Conservation (phyloP, 53 echinoderm and acorn worm genomes). For the Paracentrotus lividus region DNA sequence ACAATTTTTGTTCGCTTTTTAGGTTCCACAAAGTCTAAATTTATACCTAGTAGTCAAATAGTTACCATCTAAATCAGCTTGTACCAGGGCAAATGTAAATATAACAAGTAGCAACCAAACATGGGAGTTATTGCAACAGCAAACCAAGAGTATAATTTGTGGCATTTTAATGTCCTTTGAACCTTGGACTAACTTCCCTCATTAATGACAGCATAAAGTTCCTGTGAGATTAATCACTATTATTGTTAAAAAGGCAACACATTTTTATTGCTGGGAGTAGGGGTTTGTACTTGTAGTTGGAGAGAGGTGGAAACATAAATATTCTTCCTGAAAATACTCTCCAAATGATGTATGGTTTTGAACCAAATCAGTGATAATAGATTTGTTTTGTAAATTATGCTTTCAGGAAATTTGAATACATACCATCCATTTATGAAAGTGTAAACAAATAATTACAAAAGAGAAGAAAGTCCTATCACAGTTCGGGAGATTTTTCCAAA, state of each 20-base stretch:
- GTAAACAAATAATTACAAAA: no score
- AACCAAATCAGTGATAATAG: no score
- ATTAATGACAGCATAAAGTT: neutral
- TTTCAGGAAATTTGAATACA: no score
- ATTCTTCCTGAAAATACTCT: no score
- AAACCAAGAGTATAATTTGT: constrained; percentile 3
- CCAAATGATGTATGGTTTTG: neutral
- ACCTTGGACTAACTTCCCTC: constrained; percentile 1
- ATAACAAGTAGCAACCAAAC: constrained; percentile 46
- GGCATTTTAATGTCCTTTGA: constrained; percentile 7
- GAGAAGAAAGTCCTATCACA: no score
- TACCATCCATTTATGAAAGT: no score
- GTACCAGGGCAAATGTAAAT: constrained; percentile 8
- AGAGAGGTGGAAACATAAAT: neutral
- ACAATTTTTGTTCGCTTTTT: neutral
- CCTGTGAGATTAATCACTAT: constrained; percentile 1
- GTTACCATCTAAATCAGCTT: constrained; percentile 47
- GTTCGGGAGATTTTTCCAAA: no score
- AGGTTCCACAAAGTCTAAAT: neutral
- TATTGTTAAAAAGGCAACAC: constrained; percentile 13
- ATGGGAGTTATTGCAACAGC: neutral
- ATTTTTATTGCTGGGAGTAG: neutral
- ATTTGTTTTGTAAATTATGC: no score
- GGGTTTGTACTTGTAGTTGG: neutral
- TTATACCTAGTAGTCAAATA: constrained; percentile 45